Conservation (phyloP, 2,888 invertebrate species). For the Adineta ricciae region DNA sequence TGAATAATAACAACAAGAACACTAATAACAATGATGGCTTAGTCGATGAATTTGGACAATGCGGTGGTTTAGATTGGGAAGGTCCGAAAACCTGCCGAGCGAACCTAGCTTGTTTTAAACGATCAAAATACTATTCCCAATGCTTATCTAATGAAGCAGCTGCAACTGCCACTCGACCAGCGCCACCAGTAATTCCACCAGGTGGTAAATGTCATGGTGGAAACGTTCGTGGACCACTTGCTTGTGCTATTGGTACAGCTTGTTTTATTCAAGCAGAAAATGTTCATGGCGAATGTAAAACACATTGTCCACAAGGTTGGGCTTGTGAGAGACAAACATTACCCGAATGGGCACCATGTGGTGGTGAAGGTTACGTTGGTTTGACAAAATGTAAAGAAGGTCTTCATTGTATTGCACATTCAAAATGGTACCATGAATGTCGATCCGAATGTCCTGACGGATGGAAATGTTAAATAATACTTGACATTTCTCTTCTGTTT, state of each 20-base stretch:
- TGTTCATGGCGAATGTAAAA: constrained; percentile 8
- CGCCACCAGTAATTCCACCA: background rate
- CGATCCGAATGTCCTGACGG: constrained; percentile 18
- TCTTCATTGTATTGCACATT: background rate
- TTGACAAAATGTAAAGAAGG: constrained; percentile 18
- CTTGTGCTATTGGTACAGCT: background rate
- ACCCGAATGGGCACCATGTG: constrained; percentile 22
- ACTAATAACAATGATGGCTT: background rate
- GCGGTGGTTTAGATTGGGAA: background rate
- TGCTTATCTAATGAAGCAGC: background rate
- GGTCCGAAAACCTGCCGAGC: background rate
- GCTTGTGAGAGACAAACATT: constrained; percentile 8
- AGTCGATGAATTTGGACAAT: constrained; percentile 11
- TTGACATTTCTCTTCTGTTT: background rate
- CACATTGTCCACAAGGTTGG: background rate
- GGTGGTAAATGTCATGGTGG: background rate
- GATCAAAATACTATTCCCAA: background rate
- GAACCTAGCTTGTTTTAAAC: background rate
- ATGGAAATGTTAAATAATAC: background rate
- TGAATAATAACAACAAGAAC: background rate
- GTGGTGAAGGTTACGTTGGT: constrained; percentile 8
- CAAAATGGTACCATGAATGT: constrained; percentile 17
- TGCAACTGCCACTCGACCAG: background rate
- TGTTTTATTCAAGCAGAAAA: constrained; percentile 15
- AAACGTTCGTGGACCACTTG: background rate